Conservation (phyloP, 2,797 vertebrate species). For the Ptychadena robeensis region DNA sequence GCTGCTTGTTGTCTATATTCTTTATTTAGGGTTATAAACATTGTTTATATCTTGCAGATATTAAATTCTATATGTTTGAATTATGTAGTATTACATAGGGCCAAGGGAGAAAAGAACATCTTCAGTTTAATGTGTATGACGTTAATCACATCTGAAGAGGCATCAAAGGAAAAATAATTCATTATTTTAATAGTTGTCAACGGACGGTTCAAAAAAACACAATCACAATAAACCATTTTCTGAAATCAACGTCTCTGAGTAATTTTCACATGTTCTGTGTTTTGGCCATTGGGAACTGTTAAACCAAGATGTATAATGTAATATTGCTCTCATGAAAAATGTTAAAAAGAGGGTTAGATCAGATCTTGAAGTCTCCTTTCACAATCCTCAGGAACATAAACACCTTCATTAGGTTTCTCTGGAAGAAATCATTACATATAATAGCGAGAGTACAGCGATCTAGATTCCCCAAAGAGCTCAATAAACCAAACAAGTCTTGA, state of each 20-base stretch:
- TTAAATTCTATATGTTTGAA: conserved; percentile 36
- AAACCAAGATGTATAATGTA: conserved; percentile 45
- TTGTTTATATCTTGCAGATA: conserved; percentile 19
- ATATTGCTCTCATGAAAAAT: conserved; percentile 36
- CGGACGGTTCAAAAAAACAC: conserved; percentile 4
- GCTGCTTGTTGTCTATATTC: not conserved
- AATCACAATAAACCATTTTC: conserved; percentile 48
- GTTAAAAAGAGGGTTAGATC: conserved; percentile 30
- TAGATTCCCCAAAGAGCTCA: conserved; percentile 30
- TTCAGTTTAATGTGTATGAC: conserved; percentile 32
- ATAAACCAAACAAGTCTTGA: conserved; percentile 1
- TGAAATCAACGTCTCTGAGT: conserved; percentile 38
- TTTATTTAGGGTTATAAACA: conserved; percentile 31
- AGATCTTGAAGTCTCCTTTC: conserved; percentile 43
- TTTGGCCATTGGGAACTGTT: conserved; percentile 32
- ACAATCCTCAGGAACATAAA: conserved; percentile 49
- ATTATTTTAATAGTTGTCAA: conserved; percentile 38
- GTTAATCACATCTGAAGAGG: conserved; percentile 36
- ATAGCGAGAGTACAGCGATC: not conserved
- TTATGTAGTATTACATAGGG: conserved; percentile 33
- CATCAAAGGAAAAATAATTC: conserved; percentile 26
- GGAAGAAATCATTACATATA: not conserved
- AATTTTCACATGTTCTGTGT: conserved; percentile 29
- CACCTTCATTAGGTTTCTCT: not conserved
- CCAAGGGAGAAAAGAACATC: conserved; percentile 20